Percentiles rank a stretch among this genome's conserved stretches.
phyloP scores from a whole-genome alignment of 2,888 invertebrate genomes.

The Tiphia femorata region DNA sequence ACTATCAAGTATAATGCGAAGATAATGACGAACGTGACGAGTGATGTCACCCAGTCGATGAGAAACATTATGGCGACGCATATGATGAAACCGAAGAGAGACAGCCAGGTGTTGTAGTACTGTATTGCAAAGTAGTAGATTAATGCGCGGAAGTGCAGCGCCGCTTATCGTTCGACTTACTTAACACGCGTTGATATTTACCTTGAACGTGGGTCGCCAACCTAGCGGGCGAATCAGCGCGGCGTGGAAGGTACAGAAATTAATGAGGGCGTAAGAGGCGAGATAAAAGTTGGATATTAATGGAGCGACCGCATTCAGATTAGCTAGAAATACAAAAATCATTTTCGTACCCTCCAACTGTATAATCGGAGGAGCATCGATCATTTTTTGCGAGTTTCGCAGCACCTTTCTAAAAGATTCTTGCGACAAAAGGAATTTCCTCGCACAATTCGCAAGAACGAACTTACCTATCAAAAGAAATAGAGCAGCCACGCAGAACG shows the following conservation, averaged over 20 bases:
- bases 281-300: conserved; percentile 96
- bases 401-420: too few relatives aligned
- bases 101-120: conserved; percentile 95
- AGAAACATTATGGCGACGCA: conserved; percentile 94
- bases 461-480: conserved; percentile 90
- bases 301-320: conserved; percentile 91
- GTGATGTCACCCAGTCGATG: conserved; percentile 92
- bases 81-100: conserved; percentile 84
- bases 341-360: neutral
- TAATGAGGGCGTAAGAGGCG: conserved; percentile 93
- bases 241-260: conserved; percentile 96
- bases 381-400: neutral
- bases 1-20: conserved; percentile 92
- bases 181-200: conserved; percentile 65
- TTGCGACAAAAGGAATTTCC: too few relatives aligned
- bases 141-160: too few relatives aligned
- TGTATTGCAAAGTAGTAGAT: conserved; percentile 67
- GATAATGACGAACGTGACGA: conserved; percentile 91
- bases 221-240: conserved; percentile 88
- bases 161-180: too few relatives aligned
- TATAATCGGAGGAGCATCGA: neutral
- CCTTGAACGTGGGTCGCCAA: conserved; percentile 91
- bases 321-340: conserved; percentile 72
- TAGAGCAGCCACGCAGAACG: conserved; percentile 86
- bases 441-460: too few relatives aligned